Conservation (phyloP, 2,888 invertebrate species). For the Drosophila macrothrix region DNA sequence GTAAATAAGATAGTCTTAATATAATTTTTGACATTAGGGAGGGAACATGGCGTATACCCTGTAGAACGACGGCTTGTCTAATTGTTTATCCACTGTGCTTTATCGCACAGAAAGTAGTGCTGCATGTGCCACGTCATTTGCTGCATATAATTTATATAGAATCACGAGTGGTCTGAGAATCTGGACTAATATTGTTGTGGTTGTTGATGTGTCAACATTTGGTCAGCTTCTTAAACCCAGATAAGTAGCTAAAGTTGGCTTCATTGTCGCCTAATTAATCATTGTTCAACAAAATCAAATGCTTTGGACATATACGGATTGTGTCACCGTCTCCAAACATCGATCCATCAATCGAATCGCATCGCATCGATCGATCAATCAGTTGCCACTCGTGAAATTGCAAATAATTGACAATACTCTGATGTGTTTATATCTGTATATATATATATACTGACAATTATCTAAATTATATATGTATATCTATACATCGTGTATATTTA, state of each 20-base stretch:
- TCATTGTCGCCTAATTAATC: slow-evolving; percentile 22
- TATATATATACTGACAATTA: not conserved
- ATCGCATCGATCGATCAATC: slow-evolving; percentile 49
- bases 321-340: slow-evolving; percentile 16
- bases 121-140: slow-evolving; percentile 42
- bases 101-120: slow-evolving; percentile 30
- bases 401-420: slow-evolving; percentile 42
- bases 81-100: slow-evolving; percentile 43
- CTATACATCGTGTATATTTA: slow-evolving; percentile 22
- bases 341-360: slow-evolving; percentile 46
- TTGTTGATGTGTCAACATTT: slow-evolving; percentile 30
- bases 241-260: slow-evolving; percentile 28
- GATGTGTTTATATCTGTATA: not conserved
- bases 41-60: slow-evolving; percentile 8
- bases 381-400: slow-evolving; percentile 40
- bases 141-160: slow-evolving; percentile 61
- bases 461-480: not conserved
- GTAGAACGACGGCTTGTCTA: slow-evolving; percentile 42
- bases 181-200: slow-evolving; percentile 20
- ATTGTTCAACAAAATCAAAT: slow-evolving; percentile 12
- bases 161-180: slow-evolving; percentile 22
- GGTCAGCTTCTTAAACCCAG: slow-evolving; percentile 10
- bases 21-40: not conserved
- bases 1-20: slow-evolving; percentile 59
- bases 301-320: slow-evolving; percentile 25